A percentile compares a stretch with the other conserved stretches of the same genome.
These are phyloP conservation scores for Endomychus coccineus DNA, from an alignment of 2,888 invertebrate genomes.

Conservation along the genomic window DNA sequence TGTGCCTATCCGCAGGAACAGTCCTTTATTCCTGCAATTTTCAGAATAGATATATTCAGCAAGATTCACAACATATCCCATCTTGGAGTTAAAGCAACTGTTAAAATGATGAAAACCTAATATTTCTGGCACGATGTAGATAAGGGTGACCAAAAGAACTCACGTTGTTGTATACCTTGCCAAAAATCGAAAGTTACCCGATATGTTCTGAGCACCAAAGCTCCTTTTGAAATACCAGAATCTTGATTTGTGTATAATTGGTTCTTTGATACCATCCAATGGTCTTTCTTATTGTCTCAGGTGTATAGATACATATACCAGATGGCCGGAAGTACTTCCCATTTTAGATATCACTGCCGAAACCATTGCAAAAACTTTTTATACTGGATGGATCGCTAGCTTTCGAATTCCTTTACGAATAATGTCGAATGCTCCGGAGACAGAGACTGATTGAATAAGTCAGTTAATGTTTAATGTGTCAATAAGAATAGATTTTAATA, in stretches of 20 bases:
- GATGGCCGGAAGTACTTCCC: slow-evolving; percentile 11
- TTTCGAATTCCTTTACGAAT: too few species aligned
- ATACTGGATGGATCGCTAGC: slow-evolving; percentile 8
- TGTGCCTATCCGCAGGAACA: too few species aligned
- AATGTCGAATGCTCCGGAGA: too few species aligned
- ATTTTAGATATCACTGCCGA: slow-evolving; percentile 8
- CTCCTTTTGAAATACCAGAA: slow-evolving; percentile 6
- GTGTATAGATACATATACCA: slow-evolving; percentile 7
- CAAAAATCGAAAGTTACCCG: slow-evolving; percentile 8
- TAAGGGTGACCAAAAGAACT: slow-evolving; percentile 5
- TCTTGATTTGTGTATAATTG: slow-evolving; percentile 4
- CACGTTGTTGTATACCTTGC: slow-evolving; percentile 7
- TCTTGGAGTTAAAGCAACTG: slow-evolving; percentile 5
- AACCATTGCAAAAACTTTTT: slow-evolving; percentile 10
- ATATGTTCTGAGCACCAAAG: slow-evolving; percentile 1
- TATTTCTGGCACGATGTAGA: slow-evolving; percentile 10
- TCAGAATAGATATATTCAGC: too few species aligned
- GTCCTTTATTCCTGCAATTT: too few species aligned
- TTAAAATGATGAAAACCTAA: slow-evolving; percentile 6
- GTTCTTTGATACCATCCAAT: slow-evolving; percentile 8
- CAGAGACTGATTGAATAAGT: too few species aligned
- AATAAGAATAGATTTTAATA: too few species aligned
- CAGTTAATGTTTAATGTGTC: too few species aligned
- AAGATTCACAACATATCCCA: slow-evolving; percentile 8
- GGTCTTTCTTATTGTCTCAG: slow-evolving; percentile 12